phyloP scores from a whole-genome alignment of 2,113 vertebrate species.

The Perca fluviatilis region DNA sequence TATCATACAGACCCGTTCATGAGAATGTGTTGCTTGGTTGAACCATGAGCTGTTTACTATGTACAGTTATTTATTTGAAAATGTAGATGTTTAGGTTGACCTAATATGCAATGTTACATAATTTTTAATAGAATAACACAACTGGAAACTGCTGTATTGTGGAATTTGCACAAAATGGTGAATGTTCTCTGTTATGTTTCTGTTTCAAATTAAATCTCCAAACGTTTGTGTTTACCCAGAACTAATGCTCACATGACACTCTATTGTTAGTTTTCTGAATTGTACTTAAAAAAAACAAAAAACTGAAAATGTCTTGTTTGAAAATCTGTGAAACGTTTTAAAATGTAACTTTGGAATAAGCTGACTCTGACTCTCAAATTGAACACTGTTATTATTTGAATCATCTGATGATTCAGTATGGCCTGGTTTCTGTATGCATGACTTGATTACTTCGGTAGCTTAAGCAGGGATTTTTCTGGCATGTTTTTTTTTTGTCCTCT shows the following conservation, averaged over 20 bases:
- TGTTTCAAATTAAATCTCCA: slow-evolving; percentile 14
- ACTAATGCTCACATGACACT: neutral
- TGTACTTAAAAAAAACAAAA: neutral
- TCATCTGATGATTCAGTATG: slow-evolving; percentile 5
- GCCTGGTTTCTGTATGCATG: slow-evolving; percentile 61
- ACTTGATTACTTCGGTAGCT: slow-evolving; percentile 5
- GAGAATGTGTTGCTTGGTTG: neutral
- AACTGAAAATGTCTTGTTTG: neutral
- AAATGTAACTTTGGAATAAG: neutral
- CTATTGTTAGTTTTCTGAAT: neutral
- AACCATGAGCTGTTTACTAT: slow-evolving; percentile 31
- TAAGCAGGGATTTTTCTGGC: slow-evolving; percentile 39
- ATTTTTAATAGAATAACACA: slow-evolving; percentile 23
- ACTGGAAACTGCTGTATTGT: slow-evolving; percentile 37
- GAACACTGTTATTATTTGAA: slow-evolving; percentile 5
- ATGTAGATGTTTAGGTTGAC: slow-evolving; percentile 13
- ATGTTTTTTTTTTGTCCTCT: slow-evolving; percentile 35
- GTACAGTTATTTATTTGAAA: slow-evolving; percentile 53
- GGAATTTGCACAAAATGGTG: slow-evolving; percentile 48
- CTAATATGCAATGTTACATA: slow-evolving; percentile 27
- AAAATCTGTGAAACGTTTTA: neutral
- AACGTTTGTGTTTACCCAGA: neutral
- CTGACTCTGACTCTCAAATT: neutral
- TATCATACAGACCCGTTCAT: too few species aligned
- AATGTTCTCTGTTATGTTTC: slow-evolving; percentile 18